Percentiles rank a stretch among this genome's conserved stretches.
Conservation (phyloP, 2,888 invertebrate genomes). For the Deilephila elpenor region DNA sequence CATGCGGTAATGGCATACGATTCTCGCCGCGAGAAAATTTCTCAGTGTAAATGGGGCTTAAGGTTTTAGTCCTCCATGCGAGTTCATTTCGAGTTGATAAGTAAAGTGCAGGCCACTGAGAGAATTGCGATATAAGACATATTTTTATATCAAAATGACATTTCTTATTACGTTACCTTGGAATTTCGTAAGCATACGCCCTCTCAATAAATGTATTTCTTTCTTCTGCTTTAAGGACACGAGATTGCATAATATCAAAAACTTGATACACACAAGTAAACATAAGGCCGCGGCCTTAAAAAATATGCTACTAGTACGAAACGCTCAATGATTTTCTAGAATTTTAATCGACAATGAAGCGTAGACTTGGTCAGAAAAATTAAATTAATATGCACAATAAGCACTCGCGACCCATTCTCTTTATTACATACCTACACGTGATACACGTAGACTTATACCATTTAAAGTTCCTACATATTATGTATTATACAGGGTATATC, state of each 20-base stretch:
- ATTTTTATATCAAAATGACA: no score
- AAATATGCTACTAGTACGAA: background rate
- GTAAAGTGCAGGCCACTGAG: no score
- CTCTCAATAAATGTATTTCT: background rate
- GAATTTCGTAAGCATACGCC: background rate
- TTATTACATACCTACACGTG: conserved; percentile 17
- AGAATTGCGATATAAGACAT: no score
- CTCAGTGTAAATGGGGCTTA: no score
- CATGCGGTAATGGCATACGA: no score
- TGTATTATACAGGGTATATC: no score
- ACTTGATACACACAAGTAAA: background rate
- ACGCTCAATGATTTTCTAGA: background rate
- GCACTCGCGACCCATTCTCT: background rate
- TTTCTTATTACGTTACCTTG: background rate
- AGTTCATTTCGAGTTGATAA: no score
- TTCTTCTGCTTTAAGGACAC: background rate
- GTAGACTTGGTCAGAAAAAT: background rate
- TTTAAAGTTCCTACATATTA: no score
- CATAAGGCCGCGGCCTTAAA: background rate
- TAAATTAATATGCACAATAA: background rate
- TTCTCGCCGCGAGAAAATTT: no score
- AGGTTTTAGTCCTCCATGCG: no score
- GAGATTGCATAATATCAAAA: background rate
- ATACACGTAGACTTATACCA: background rate
- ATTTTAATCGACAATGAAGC: background rate